Conservation (phyloP, 2,888 invertebrate genomes). For the Lissonota sp. region DNA sequence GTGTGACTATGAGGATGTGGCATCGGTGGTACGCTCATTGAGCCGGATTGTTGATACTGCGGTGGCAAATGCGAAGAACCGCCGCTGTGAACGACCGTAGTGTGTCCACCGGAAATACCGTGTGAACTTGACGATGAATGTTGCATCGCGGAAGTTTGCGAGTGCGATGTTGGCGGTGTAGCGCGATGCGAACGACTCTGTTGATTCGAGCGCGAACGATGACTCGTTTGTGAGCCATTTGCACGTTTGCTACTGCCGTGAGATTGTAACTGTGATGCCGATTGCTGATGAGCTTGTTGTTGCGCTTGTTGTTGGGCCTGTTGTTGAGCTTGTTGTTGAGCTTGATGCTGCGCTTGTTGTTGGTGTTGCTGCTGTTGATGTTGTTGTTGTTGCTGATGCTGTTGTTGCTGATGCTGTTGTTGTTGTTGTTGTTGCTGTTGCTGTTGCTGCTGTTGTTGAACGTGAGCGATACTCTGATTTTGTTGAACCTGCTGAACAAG, state of each 20-base stretch:
- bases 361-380: constrained; percentile 71
- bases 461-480: constrained; percentile 75
- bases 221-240: constrained; percentile 79
- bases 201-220: constrained; percentile 79
- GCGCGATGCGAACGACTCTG: constrained; percentile 79
- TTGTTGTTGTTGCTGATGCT: constrained; percentile 77
- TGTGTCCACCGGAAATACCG: constrained; percentile 66
- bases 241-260: constrained; percentile 80
- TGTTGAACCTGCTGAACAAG: constrained; percentile 72
- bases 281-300: constrained; percentile 72
- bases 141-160: constrained; percentile 73
- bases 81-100: constrained; percentile 73
- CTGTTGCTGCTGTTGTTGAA: constrained; percentile 71
- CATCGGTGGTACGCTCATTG: constrained; percentile 78
- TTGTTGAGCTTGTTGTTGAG: constrained; percentile 79
- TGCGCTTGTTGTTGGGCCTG: constrained; percentile 79
- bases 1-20: constrained; percentile 79
- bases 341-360: constrained; percentile 71
- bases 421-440: constrained; percentile 76
- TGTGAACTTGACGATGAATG: constrained; percentile 65
- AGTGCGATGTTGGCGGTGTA: constrained; percentile 78
- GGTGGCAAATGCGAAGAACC: constrained; percentile 75
- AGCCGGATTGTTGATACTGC: constrained; percentile 79
- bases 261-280: constrained; percentile 69
- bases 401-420: constrained; percentile 70